A percentile compares a stretch with the other conserved stretches of the same genome.
Conservation (phyloP, 2,888 invertebrate species). For the Aphodius sticticus region DNA sequence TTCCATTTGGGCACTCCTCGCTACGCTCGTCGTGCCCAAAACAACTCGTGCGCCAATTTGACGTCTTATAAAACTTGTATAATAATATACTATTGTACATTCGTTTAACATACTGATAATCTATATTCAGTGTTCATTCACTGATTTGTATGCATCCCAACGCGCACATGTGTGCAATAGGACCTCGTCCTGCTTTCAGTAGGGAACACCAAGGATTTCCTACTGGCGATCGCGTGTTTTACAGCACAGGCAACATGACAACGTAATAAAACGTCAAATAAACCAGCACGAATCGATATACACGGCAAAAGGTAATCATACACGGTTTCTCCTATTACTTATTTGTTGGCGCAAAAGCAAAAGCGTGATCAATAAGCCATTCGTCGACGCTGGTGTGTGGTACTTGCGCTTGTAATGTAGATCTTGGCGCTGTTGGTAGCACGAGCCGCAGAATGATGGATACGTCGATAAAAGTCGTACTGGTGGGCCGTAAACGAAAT, state of each 20-base stretch:
- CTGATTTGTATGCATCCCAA: no score
- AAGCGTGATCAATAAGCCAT: conserved; percentile 4
- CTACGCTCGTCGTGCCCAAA: no score
- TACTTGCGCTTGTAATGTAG: not conserved
- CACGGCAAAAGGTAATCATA: conserved; percentile 4
- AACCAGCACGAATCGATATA: not conserved
- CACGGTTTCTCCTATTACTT: not conserved
- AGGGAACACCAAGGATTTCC: not conserved
- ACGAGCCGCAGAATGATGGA: not conserved
- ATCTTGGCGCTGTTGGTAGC: not conserved
- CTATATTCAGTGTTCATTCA: no score
- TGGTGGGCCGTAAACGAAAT: not conserved
- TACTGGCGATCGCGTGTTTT: not conserved
- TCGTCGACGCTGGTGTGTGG: not conserved
- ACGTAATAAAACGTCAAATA: not conserved
- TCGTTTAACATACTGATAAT: no score
- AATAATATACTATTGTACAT: no score
- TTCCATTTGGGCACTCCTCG: no score
- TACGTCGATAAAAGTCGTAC: not conserved
- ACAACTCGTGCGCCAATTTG: no score
- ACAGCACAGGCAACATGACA: not conserved
- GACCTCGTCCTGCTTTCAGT: not conserved
- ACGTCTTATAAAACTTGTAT: no score
- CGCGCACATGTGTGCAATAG: not conserved
- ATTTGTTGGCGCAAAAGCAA: not conserved